Conservation (phyloP, 2,888 invertebrate genomes). For the Meganola albula region DNA sequence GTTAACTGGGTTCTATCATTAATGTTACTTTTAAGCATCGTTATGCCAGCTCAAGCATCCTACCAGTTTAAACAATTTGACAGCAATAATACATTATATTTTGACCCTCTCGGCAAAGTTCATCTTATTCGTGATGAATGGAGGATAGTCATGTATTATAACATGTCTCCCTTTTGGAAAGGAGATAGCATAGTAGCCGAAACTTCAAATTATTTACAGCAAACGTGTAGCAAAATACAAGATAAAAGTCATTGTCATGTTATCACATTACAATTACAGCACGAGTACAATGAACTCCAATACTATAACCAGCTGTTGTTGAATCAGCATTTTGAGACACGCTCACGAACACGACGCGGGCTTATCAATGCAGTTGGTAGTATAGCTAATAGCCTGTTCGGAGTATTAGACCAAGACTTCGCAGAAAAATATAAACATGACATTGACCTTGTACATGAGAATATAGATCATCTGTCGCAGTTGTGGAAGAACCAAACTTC, state of each 20-base stretch:
- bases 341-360: constrained; percentile 1
- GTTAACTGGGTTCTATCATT: not conserved
- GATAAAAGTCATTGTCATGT: not conserved
- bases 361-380: constrained; percentile 1
- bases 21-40: not conserved
- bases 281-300: constrained; percentile 11
- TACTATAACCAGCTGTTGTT: constrained; percentile 15
- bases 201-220: not conserved
- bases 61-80: not conserved
- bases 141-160: not conserved
- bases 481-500: constrained; percentile 2
- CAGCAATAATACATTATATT: not conserved
- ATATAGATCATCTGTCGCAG: not conserved
- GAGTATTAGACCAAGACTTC: constrained; percentile 4
- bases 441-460: not conserved
- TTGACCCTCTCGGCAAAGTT: not conserved
- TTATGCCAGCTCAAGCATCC: not conserved
- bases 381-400: constrained; percentile 2
- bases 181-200: not conserved
- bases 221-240: not conserved
- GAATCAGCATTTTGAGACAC: constrained; percentile 7
- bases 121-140: not conserved
- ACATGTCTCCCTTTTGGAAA: not conserved
- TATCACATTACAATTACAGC: constrained; percentile 1
- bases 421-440: constrained; percentile 2